phyloP scores from a whole-genome alignment of 2,888 invertebrate species.

The Erebia ligea region DNA sequence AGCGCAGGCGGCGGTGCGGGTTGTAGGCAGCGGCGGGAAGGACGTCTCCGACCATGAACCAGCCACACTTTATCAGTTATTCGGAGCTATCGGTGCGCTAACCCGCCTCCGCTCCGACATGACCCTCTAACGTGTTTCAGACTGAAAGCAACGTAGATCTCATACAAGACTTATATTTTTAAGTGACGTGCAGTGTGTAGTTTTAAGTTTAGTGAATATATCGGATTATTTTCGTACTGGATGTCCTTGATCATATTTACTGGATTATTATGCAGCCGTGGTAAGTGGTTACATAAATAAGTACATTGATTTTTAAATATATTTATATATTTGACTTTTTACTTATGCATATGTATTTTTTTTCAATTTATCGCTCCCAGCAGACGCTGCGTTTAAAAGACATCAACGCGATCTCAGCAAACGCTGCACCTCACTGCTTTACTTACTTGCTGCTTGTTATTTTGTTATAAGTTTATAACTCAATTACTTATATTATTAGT shows the following conservation, averaged over 20 bases:
- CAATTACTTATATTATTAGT: not conserved
- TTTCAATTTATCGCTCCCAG: not conserved
- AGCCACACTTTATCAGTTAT: slow-evolving; percentile 79
- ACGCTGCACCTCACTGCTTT: slow-evolving; percentile 10
- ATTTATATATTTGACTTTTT: slow-evolving; percentile 1
- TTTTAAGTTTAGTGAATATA: slow-evolving; percentile 68
- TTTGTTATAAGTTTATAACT: not conserved
- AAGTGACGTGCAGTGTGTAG: slow-evolving; percentile 77
- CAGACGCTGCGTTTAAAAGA: slow-evolving; percentile 64
- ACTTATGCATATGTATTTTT: slow-evolving; percentile 1
- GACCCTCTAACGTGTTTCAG: slow-evolving; percentile 71
- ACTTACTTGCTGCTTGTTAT: slow-evolving; percentile 6
- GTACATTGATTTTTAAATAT: slow-evolving; percentile 30
- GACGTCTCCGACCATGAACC: slow-evolving; percentile 80
- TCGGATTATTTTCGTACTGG: slow-evolving; percentile 66
- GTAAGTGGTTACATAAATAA: slow-evolving; percentile 56
- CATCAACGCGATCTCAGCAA: slow-evolving; percentile 69
- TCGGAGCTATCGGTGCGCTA: slow-evolving; percentile 75
- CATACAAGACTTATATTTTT: slow-evolving; percentile 79
- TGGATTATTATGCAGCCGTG: slow-evolving; percentile 61
- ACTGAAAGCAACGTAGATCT: slow-evolving; percentile 82
- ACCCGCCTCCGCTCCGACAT: slow-evolving; percentile 70
- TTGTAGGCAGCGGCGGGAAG: slow-evolving; percentile 70
- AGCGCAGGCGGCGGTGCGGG: slow-evolving; percentile 72
- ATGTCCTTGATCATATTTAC: slow-evolving; percentile 55